Evolutionary conservation across 2,113 vertebrate genomes (phyloP).

Genomic region (Pteronura brasiliensis): DNA sequence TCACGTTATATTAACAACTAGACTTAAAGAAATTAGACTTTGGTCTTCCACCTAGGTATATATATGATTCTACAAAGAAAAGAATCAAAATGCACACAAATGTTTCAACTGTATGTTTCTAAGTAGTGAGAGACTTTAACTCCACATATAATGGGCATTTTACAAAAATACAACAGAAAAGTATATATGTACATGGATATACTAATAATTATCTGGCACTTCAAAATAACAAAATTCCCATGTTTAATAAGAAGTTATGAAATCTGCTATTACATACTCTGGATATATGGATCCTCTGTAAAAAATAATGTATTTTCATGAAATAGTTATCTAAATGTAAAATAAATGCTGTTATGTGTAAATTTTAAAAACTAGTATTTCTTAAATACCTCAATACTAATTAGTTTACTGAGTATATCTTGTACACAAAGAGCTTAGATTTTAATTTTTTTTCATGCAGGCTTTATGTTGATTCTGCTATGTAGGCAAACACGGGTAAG

Average conservation of each 20-base stretch:
- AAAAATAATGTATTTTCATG: background rate
- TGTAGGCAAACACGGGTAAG: background rate
- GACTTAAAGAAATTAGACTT: background rate
- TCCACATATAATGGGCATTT: background rate
- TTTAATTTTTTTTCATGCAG: background rate
- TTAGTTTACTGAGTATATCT: background rate
- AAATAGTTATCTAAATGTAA: background rate
- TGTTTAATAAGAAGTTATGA: background rate
- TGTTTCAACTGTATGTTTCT: background rate
- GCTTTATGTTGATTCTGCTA: background rate
- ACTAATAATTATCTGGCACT: background rate
- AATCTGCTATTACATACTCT: background rate
- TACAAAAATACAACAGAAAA: background rate
- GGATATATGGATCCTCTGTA: background rate
- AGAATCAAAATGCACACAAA: background rate
- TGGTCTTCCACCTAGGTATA: background rate
- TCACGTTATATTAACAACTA: background rate
- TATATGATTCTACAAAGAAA: background rate
- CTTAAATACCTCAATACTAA: background rate
- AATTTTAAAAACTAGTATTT: background rate
- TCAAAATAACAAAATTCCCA: background rate
- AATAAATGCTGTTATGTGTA: background rate
- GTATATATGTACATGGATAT: accelerated
- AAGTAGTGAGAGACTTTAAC: background rate
- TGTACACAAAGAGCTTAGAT: background rate